Evolutionary conservation across 1,140 invertebrate species (phyloP), one percentile per base, ranked within the genome.

Genomic region (Leptinotarsa undecemlineata): DNA sequence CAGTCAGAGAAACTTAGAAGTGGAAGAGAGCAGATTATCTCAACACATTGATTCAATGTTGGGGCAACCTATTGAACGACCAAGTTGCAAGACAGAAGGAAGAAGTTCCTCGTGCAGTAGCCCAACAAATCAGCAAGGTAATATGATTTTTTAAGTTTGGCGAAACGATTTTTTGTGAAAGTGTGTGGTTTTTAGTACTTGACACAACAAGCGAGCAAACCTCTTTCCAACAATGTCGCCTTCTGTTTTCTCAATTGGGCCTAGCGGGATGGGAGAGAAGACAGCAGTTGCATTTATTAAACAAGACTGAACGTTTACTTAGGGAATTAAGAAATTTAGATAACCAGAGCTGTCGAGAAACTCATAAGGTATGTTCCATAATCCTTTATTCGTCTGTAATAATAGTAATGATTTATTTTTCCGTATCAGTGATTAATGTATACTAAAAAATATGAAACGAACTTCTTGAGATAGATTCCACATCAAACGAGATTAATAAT

Each of bases 301-400:
- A 93, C 67, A 95, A 97, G 81, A 96, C 93, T 81, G 97, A 98
- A 78, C 93, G 96, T 74, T 86, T 99, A 66, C 84, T 99, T 42
- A 87, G 97, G 19, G 97, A 99, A 87, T 82, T 99, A 60, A 91
- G 96, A 74, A 96, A 99, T 86, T 88, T 99, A 20, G 98, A 99
- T 84, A 90, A 91, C 75, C 96, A 98, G 86, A 92, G 93, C 82
- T 94, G 95, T 79, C 90, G 98, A 26, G 98, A 99, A 84, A 98
- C 97, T 1, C 98, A 99, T 85, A 99, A 99, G 87, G 94, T 99
- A 72, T 13, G 15, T 64, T 17, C 26, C 17, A 57, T 17, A 57
- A 57, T 17, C 51, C 4, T 57, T 57, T 15, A 57, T 14, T 15
- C n/a, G n/a, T 57, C 3, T 57, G 8, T 11, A 42, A 42, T 2